These are phyloP conservation scores for Perognathus longimembris DNA, from an alignment of 2,113 vertebrate species.

Conservation along the genomic window DNA sequence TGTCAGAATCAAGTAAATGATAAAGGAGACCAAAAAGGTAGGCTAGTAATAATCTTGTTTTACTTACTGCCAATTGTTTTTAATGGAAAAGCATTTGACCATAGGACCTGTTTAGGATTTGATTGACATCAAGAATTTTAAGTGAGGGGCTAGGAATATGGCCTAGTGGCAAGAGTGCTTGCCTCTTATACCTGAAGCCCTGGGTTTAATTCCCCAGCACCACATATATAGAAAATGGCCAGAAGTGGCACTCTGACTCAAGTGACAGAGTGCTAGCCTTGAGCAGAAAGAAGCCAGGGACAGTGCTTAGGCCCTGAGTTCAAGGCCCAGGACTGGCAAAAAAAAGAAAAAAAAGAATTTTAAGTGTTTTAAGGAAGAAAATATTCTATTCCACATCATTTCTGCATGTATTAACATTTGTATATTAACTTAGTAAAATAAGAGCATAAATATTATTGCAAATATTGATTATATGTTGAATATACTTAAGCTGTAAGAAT, in stretches of 20 bases:
- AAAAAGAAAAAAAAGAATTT: too few species aligned
- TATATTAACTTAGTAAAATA: background rate
- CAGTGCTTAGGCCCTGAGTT: too few species aligned
- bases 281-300: too few species aligned
- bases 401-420: background rate
- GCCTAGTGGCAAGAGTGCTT: too few species aligned
- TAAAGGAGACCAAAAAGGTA: background rate
- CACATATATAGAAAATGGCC: too few species aligned
- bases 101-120: background rate
- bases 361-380: background rate
- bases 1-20: background rate
- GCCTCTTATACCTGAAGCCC: too few species aligned
- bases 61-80: background rate
- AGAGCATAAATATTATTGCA: background rate
- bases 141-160: too few species aligned
- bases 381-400: background rate
- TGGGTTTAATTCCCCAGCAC: too few species aligned
- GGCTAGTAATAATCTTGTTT: background rate
- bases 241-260: too few species aligned
- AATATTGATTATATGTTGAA: background rate
- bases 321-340: too few species aligned
- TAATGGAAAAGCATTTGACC: background rate
- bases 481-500: background rate
- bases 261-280: too few species aligned
- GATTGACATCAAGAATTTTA: too few species aligned